Evolutionary conservation across 2,113 vertebrate species (phyloP), one percentile per base, ranked within the genome.

Genomic region (Macquaria australasica): DNA sequence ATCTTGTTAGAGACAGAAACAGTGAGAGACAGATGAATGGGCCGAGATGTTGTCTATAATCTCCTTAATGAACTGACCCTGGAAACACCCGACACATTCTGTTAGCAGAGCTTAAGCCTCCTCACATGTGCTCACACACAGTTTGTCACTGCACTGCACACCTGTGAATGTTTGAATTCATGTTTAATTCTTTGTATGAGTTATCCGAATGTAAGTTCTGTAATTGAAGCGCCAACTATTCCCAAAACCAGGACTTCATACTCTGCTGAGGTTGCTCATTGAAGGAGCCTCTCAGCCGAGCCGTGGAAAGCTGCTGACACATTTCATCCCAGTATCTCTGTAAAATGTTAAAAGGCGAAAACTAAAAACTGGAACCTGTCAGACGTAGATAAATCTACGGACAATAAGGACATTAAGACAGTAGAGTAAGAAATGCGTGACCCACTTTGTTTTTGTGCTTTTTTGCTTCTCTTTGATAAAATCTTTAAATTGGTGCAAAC

Each of bases 61-160:
- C 84, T 73, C 25, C 55, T 81, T 74, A 83, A 77, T 78, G 50
- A 75, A 16, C 23, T 6, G 8, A 55, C 34, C 12, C 11, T 41
- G 50, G 31, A 68, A 83, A 56, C 37, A 72, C 16, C 8, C 8
- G 68, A 58, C 69, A 25, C 71, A 73, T 43, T 70, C 76, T 72
- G 70, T 77, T 81, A 45, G 59, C 39, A 68, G 31, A 39, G 41
- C 37, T n/a, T 60, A 28, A 25, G 3, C 37, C n/a, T 59, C 79
- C n/a, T 34, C 59, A 56, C 41, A 39, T 2, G 23, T 2, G 6
- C 75, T 58, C 34, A 55, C 23, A 55, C 50, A 11, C 34, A 6
- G 23, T 51, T 16, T 63, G 50, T 55, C 37, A 48, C 39, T 16
- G 1, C 20, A 39, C 31, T 6, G 7, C 14, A 18, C 1, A 16